Base-by-base conservation (phyloP, 2,888 invertebrate genomes). In the Drosophila nigritarsus region DNA sequence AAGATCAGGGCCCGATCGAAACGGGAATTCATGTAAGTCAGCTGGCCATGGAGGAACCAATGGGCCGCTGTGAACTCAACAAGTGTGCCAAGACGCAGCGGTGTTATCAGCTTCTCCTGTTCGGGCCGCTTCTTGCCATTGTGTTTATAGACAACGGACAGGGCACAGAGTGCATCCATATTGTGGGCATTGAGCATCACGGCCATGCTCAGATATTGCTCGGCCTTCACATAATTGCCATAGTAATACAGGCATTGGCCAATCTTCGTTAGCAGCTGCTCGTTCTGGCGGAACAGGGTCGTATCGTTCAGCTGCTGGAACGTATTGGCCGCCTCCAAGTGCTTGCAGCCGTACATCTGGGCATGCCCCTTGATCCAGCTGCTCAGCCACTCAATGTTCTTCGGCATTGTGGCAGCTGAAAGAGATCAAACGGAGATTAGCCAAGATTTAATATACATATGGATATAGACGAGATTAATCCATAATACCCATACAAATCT, bases 1-100 rank as follows among this genome's bases (percentile, higher is more conserved):
- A 97, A 96, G 88, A 95, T 96, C 3, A 95, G 94, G 1, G 96
- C 96, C 85, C 96, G 95, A 27, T 95, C 95, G 68, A 94, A 94
- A 83, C 96, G 96, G 0, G 82, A 83, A 30, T 80, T 79, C 0
- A 95, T 94, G 86, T 95, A 95, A 78, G 96, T 94, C 59, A 95
- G 95, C 92, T 96, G 96, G 2, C 96, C 97, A 91, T 96, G 94
- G 0, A 96, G 96, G 61, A 97, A 95, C 95, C 97, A 97, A 65
- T 96, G 95, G 87, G 96, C 96, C 5, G 96, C 94, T 3, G 94
- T 94, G 61, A 94, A 94, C 79, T 96, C 93, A 0, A 50, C 24
- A 7, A 56, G 53, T 2, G 30, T 49, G 1, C 62, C 60, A 1
- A 48, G 38, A 9, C 60, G 29, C 2, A 93, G 90, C 42, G 93